These are phyloP conservation scores for Microplitis demolitor DNA, from an alignment of 1,140 invertebrate species.

Conservation along the genomic window DNA sequence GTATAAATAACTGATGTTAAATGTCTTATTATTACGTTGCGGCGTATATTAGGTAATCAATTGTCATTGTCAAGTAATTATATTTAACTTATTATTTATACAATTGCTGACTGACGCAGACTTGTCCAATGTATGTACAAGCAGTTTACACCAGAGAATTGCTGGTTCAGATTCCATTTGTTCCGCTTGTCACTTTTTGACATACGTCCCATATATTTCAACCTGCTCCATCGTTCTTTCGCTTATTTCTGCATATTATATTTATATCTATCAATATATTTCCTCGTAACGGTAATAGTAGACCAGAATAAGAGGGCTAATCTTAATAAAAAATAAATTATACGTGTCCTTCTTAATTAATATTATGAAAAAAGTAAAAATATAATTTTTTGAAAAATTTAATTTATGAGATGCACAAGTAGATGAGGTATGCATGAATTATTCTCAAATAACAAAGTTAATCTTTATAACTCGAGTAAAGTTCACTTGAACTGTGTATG, in stretches of 20 bases:
- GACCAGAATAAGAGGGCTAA: too few species aligned
- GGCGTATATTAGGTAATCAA: too few species aligned
- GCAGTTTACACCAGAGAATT: slow-evolving; percentile 59
- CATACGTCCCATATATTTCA: slow-evolving; percentile 54
- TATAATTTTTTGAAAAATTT: neutral
- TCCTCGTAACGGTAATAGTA: too few species aligned
- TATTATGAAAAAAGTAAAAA: neutral
- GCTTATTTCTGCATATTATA: neutral
- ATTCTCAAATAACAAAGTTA: neutral
- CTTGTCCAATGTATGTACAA: slow-evolving; percentile 50
- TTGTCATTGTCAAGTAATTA: neutral
- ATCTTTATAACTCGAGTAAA: neutral
- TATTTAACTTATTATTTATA: slow-evolving; percentile 11
- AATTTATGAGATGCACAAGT: neutral
- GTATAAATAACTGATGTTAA: neutral
- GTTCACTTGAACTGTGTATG: too few species aligned
- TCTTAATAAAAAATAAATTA: too few species aligned
- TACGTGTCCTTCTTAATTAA: neutral
- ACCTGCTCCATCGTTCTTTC: slow-evolving; percentile 43
- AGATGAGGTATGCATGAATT: neutral
- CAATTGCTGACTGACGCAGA: slow-evolving; percentile 22
- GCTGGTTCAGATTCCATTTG: slow-evolving; percentile 63
- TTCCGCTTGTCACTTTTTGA: slow-evolving; percentile 60
- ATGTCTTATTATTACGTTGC: too few species aligned
- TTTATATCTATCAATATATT: neutral